Percentiles rank a stretch among this genome's conserved stretches.
Evolutionary conservation across 2,113 vertebrate species (phyloP).

Genomic region (Cyphomyrus plagiostoma): DNA sequence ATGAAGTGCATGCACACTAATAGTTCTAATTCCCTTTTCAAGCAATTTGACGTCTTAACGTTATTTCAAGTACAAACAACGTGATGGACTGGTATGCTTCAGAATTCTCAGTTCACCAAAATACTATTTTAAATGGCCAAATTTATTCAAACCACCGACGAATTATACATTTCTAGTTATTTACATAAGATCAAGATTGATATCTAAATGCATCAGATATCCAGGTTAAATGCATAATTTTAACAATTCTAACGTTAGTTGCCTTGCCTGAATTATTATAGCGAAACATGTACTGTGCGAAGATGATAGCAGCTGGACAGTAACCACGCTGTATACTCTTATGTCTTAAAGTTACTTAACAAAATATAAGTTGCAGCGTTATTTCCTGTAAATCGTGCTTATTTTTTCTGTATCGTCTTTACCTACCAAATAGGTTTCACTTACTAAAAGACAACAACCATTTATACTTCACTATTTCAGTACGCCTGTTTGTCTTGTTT

Average conservation of each 20-base stretch:
- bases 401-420: background rate
- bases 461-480: background rate
- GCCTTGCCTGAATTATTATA: background rate
- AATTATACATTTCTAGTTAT: background rate
- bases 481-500: background rate
- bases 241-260: background rate
- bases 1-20: background rate
- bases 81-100: background rate
- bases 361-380: background rate
- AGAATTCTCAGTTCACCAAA: background rate
- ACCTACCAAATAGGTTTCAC: background rate
- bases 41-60: background rate
- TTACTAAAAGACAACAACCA: conserved; percentile 2
- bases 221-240: background rate
- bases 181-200: background rate
- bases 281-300: background rate
- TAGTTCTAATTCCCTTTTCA: background rate
- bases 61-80: background rate
- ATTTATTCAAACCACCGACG: background rate
- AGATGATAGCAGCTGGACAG: background rate
- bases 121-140: background rate
- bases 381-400: background rate
- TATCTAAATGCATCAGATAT: background rate
- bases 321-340: background rate
- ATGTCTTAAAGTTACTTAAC: background rate